phyloP scores from a whole-genome alignment of 2,113 vertebrate genomes.

The Phaethornis superciliosus region DNA sequence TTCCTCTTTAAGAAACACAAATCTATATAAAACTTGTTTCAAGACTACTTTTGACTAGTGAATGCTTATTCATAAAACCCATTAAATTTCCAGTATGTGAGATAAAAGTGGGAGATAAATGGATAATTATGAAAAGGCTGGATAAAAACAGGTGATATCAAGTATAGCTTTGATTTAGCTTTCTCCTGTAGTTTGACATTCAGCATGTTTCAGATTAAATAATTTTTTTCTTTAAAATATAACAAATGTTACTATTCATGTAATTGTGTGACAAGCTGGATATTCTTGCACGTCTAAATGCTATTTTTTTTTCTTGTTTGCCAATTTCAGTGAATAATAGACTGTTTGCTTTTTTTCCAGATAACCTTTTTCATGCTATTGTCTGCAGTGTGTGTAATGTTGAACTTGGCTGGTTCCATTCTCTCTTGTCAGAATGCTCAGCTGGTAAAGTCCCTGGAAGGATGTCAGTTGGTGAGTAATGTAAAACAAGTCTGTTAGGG shows the following conservation, averaged over 20 bases:
- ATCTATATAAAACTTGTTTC: background rate
- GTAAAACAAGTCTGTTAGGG: background rate
- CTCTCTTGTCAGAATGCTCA: constrained; percentile 98
- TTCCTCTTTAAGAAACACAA: background rate
- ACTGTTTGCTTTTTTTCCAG: constrained; percentile 68
- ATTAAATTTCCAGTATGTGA: background rate
- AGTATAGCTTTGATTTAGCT: background rate
- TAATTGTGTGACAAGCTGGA: background rate
- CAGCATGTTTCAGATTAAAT: background rate
- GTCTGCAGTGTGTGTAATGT: constrained; percentile 97
- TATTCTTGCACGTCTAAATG: background rate
- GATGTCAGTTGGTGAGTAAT: constrained; percentile 95
- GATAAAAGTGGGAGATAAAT: background rate
- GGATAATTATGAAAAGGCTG: background rate
- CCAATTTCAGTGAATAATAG: background rate
- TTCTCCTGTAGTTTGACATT: background rate
- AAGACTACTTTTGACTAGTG: background rate
- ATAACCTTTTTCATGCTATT: constrained; percentile 99
- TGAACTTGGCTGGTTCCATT: constrained; percentile 97
- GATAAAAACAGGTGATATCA: background rate
- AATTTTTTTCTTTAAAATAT: background rate
- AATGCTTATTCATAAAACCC: background rate
- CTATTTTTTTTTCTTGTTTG: background rate
- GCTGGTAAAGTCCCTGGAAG: constrained; percentile 92
- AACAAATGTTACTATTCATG: background rate